Base-by-base conservation (phyloP, 2,888 invertebrate species). In the Aphrophora alni region DNA sequence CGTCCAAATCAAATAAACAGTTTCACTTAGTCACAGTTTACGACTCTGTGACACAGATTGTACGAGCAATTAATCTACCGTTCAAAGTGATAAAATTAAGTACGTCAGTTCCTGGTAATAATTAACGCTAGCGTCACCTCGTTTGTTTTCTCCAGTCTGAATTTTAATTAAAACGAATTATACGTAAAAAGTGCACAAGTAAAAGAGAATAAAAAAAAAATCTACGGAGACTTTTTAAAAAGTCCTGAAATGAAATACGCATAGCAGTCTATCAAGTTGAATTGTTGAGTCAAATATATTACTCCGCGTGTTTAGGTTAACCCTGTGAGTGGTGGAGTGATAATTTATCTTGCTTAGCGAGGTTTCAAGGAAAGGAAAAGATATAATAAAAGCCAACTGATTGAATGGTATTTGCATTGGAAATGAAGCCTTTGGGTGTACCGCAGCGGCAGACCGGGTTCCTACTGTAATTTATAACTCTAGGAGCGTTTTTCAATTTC, bases 351-450 rank as follows among this genome's bases (percentile, higher is more conserved):
- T 59, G 59, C 59, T 59, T 59, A 59, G 33, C 44, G 10, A 17
- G 44, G 12, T 2, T n/a, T 21, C 4, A 14, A 44, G 44, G 44
- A 44, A 59, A 21, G 59, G 21, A 59, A 59, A 59, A 59, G 59
- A 59, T 59, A 59, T 59, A 59, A 59, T 59, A 59, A 59, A 59
- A 59, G 59, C 12, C 59, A 21, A 59, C 59, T 59, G 59, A 59
- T 59, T 59, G 59, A 59, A 59, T 59, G 59, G 59, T 59, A 59
- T 59, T 59, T 59, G 59, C 59, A 59, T 59, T 59, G 59, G 59
- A 59, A 59, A 59, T 59, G 59, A 59, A 59, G 59, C 21, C 59
- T 59, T 44, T 3, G 59, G 59, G 59, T 59, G 21, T 21, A 21
- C 59, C 59, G 59, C 59, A 59, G 21, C 21, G 59, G 21, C 5